Percentiles rank a stretch among this genome's conserved stretches.
phyloP scores from a whole-genome alignment of 2,113 vertebrate species.

The Aleadryas rufinucha region DNA sequence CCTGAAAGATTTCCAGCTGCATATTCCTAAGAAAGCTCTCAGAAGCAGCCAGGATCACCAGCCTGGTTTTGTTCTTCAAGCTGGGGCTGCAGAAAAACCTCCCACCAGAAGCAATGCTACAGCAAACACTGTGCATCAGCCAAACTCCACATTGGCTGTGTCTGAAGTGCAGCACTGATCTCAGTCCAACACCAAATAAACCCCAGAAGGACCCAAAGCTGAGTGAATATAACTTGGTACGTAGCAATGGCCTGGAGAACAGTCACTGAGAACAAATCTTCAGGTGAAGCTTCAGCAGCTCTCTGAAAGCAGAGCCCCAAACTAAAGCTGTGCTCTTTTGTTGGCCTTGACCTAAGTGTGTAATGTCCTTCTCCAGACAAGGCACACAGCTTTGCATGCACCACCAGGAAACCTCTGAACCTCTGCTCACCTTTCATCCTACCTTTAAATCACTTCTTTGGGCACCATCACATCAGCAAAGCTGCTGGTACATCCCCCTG shows the following conservation, averaged over 20 bases:
- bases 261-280: neutral
- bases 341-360: neutral
- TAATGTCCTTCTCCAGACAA: neutral
- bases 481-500: neutral
- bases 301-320: neutral
- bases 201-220: neutral
- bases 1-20: neutral
- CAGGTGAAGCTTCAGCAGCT: neutral
- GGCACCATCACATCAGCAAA: neutral
- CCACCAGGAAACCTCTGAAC: neutral
- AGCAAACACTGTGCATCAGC: neutral
- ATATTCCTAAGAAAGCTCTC: neutral
- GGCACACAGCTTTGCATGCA: neutral
- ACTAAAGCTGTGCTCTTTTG: neutral
- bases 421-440: neutral
- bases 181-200: neutral
- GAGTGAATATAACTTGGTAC: accelerated
- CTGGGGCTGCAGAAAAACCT: neutral
- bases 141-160: neutral
- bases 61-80: too few relatives aligned
- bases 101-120: neutral
- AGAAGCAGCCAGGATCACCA: neutral
- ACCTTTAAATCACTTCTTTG: neutral
- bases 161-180: neutral
- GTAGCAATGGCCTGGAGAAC: accelerated